Base-by-base conservation (phyloP, 1,140 invertebrate species). In the Epicauta chinensis region DNA sequence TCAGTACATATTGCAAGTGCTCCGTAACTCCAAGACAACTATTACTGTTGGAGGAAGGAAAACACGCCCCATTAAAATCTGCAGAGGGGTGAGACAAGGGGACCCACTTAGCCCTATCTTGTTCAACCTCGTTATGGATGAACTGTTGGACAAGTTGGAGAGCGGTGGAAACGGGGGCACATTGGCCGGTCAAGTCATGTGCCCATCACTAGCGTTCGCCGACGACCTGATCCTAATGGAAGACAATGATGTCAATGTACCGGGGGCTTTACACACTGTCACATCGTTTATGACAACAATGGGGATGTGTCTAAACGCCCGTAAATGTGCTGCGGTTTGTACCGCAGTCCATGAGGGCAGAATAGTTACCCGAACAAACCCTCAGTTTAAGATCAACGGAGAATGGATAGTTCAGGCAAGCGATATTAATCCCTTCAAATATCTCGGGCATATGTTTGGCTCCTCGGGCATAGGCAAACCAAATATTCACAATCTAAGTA, bases 71-170 rank as follows among this genome's bases (percentile, higher is more conserved):
- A 58, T 64, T 6, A 43, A 31, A 9, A 50, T 64, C n/a, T 57
- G 57, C 0, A 47, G 59, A 17, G 75, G 73, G 0, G 74, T 76
- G 1, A 67, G 72, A 36, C 76, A 77, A 45, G 75, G 76, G 0
- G 74, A 77, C 40, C 71, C 73, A 0, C 58, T 77, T 3, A 70
- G 67, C 1, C 71, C 73, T 1, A 23, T 73, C 0, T 56, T 77
- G 0, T 77, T 77, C 45, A 75, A 76, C 48, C 40, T 71, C 16
- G 68, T 69, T 0, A 65, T 77, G 45, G 70, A 77, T 36, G 48
- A 63, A 0, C 44, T 71, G 0, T 55, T 75, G 0, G 2, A 12
- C 2, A 10, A 16, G 2, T 11, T 56, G 1, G 38, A 55, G n/a
- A 2, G 1, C 1, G 2, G 14, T 3, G n/a, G 16, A 11, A 10